phyloP scores from a whole-genome alignment of 1,140 invertebrate species.

The Sminthurinus signatus region DNA sequence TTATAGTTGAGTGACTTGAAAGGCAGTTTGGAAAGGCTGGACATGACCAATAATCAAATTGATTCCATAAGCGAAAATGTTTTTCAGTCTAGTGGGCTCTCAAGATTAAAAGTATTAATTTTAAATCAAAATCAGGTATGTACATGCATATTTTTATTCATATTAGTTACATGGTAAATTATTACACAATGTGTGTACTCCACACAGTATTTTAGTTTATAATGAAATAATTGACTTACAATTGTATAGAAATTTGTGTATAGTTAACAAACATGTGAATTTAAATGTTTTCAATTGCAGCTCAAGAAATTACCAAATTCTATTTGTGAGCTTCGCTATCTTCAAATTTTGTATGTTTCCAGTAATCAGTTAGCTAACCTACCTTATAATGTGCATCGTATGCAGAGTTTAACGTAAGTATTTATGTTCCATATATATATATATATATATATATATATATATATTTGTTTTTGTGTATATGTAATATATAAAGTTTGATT shows the following conservation, averaged over 20 bases:
- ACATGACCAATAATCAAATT: neutral
- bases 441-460: no score
- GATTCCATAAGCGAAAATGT: neutral
- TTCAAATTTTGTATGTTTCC: neutral
- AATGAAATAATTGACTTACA: neutral
- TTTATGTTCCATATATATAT: no score
- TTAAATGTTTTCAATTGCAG: neutral
- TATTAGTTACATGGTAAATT: neutral
- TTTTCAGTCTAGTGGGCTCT: neutral
- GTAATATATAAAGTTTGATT: no score
- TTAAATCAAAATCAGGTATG: neutral
- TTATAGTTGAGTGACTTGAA: constrained; percentile 2
- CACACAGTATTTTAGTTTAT: neutral
- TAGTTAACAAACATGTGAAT: neutral
- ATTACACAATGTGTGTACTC: no score
- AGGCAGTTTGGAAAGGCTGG: neutral
- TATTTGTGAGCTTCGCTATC: neutral
- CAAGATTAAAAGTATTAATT: neutral
- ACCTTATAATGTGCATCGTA: constrained; percentile 5
- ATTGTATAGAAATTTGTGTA: neutral
- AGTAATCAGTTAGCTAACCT: neutral
- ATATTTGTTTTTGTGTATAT: no score
- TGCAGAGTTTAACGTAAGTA: neutral
- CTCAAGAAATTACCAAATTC: neutral
- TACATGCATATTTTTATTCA: no score